Base-by-base conservation (phyloP, 2,113 vertebrate genomes). In the Strix uralensis region DNA sequence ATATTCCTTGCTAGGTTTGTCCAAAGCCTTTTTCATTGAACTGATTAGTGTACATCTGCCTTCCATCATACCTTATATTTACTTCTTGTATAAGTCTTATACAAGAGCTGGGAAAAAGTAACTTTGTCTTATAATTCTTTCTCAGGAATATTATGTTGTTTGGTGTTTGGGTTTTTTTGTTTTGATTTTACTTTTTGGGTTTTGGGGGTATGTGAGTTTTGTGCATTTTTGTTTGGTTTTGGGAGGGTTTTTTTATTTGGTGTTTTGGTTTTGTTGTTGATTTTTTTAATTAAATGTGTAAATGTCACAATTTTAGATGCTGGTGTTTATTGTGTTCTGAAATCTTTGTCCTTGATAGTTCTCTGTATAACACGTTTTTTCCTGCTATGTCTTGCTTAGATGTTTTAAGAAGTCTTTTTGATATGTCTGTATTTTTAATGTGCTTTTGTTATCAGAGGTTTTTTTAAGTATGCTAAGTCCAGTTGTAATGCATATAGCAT, bases 151-250 rank as follows among this genome's bases (percentile, higher is more conserved):
- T 55, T 1, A 4, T 34, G 13, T 20, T 92, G 10, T 59, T 81
- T 77, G 32, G 6, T 49, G 12, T 49, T n/a, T 10, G 10, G 4
- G 10, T 3, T 4, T 12, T 4, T 38, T 29, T 15, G 11, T 34
- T 36, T 27, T 47, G 16, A 4, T 49, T 51, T 65, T 70, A 10
- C 2, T 73, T 9, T 21, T 20, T 11, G 19, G 14, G 3, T 20
- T 10, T 30, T 49, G 15, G 5, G 7, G 3, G 34, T 11, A 13
- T 23, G 4, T 27, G 7, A 3, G 1, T 65, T 87, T 83, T 55
- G 6, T 58, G 36, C 8, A 1, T 9, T 3, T 18, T 75, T 65
- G 7, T 40, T 34, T 32, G 3, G 3, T n/a, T 32, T 32, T 2
- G 10, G 3, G 5, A 3, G 30, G 38, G 2, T 27, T 27, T 51